These are phyloP conservation scores for Brachypalpus laphriformis DNA, from an alignment of 2,888 invertebrate species.

Conservation along the genomic window DNA sequence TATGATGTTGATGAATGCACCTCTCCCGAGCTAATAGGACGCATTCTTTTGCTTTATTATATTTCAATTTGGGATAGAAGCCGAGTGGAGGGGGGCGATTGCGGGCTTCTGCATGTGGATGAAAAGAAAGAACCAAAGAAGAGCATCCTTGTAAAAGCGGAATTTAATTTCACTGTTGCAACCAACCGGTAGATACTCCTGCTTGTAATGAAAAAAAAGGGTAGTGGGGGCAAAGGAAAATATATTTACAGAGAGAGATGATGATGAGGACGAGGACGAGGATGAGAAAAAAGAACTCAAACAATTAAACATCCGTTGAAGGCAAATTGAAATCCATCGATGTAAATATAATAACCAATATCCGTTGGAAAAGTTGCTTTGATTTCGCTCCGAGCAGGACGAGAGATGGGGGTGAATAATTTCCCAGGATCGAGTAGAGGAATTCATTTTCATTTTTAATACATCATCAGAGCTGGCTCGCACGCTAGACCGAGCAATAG, in stretches of 20 bases:
- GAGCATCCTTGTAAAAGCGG: conserved; percentile 35
- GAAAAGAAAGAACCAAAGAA: neutral
- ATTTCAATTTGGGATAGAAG: conserved; percentile 53
- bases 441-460: conserved; percentile 71
- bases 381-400: conserved; percentile 31
- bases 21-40: conserved; percentile 30
- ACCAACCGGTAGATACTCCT: neutral
- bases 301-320: conserved; percentile 69
- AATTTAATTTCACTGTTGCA: conserved; percentile 61
- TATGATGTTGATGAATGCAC: conserved; percentile 64
- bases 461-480: conserved; percentile 37
- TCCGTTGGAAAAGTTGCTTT: conserved; percentile 62
- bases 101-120: neutral
- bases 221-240: neutral
- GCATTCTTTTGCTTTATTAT: conserved; percentile 64
- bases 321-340: conserved; percentile 70
- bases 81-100: neutral
- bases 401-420: conserved; percentile 31
- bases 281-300: conserved; percentile 43
- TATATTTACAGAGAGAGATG: neutral
- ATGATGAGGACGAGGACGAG: neutral
- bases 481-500: conserved; percentile 55
- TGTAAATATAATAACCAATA: conserved; percentile 73
- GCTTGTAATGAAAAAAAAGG: conserved; percentile 1
- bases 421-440: conserved; percentile 50